Conservation (phyloP, 2,113 vertebrate species). For the Pao palembangensis region DNA sequence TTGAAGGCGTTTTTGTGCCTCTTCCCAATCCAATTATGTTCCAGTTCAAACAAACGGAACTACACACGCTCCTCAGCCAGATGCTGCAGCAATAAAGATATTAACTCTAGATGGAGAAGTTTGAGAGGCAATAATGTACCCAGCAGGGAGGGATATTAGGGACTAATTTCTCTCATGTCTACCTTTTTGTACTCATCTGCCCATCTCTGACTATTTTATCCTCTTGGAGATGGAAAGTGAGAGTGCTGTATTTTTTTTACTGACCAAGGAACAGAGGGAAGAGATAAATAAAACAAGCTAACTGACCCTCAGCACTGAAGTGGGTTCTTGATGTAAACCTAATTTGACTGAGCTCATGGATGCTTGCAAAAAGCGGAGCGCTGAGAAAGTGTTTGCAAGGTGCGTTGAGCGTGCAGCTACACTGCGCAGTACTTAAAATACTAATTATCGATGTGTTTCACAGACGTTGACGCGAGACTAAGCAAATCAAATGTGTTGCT, state of each 20-base stretch:
- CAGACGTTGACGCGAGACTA: constrained; percentile 29
- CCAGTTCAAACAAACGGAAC: constrained; percentile 70
- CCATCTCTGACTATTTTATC: constrained; percentile 40
- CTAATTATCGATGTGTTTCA: constrained; percentile 52
- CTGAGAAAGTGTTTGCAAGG: constrained; percentile 40
- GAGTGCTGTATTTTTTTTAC: constrained; percentile 18
- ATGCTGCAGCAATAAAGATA: constrained; percentile 69
- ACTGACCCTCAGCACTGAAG: constrained; percentile 8
- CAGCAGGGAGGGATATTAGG: constrained; percentile 74
- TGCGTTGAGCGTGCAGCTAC: constrained; percentile 36
- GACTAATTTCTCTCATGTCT: constrained; percentile 74
- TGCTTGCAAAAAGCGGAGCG: constrained; percentile 33
- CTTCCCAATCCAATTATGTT: constrained; percentile 73
- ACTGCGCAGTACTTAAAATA: constrained; percentile 38
- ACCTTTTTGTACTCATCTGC: constrained; percentile 48
- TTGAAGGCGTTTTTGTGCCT: constrained; percentile 72
- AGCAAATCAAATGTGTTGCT: constrained; percentile 23
- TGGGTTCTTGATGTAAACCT: constrained; percentile 26
- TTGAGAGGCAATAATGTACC: constrained; percentile 73
- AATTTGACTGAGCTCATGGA: constrained; percentile 28
- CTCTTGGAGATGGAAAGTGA: constrained; percentile 20
- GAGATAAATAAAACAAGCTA: neutral
- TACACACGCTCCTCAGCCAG: constrained; percentile 65
- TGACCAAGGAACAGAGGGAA: constrained; percentile 7
- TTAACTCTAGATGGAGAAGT: constrained; percentile 74